These are phyloP conservation scores for Drosophila rufa DNA, from an alignment of 1,140 invertebrate genomes.

Conservation along the genomic window DNA sequence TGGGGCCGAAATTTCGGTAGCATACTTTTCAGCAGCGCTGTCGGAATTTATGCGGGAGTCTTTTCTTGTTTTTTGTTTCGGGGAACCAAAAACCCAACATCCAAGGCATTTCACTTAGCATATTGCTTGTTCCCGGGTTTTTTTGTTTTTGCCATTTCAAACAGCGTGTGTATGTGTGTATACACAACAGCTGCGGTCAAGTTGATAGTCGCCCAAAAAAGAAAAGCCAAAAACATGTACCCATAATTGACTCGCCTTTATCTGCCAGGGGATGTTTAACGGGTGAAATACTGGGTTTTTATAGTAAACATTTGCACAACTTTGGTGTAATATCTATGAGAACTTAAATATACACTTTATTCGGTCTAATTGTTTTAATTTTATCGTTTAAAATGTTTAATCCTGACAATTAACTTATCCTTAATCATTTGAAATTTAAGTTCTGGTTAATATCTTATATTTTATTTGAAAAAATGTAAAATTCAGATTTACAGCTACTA, in stretches of 20 bases:
- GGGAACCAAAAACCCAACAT: conserved; percentile 6
- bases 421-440: no score
- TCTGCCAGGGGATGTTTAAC: neutral
- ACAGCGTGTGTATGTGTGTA: conserved; percentile 1
- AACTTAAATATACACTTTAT: no score
- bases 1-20: conserved; percentile 48
- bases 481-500: no score
- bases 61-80: neutral
- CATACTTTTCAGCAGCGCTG: conserved; percentile 60
- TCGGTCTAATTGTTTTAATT: no score
- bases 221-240: conserved; percentile 7
- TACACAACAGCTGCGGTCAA: conserved; percentile 23
- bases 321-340: no score
- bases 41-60: conserved; percentile 50
- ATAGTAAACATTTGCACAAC: neutral
- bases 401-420: no score
- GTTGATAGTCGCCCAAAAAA: conserved; percentile 2
- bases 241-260: conserved; percentile 15
- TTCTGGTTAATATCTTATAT: no score
- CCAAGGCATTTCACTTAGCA: conserved; percentile 52
- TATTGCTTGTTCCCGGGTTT: conserved; percentile 48
- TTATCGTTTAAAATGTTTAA: no score
- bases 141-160: conserved; percentile 17
- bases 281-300: neutral
- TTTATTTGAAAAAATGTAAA: no score